phyloP scores from a whole-genome alignment of 2,113 vertebrate species.

The Myrmecophaga tridactyla region DNA sequence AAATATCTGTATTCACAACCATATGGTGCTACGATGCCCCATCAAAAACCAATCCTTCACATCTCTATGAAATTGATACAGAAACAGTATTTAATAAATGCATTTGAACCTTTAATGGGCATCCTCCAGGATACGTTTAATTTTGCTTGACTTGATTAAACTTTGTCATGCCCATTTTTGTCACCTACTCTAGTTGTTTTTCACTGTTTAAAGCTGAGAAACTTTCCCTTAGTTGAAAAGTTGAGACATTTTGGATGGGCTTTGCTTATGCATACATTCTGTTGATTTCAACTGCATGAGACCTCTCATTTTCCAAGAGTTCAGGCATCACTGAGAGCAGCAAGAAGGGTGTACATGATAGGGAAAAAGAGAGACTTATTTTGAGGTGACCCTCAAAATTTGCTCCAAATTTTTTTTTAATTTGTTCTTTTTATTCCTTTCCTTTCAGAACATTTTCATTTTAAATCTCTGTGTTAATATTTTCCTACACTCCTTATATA shows the following conservation, averaged over 20 bases:
- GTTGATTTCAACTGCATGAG: background rate
- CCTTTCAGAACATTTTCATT: background rate
- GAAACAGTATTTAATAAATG: background rate
- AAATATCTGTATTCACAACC: background rate
- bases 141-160: slow-evolving; percentile 16
- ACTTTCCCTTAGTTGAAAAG: background rate
- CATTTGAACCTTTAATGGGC: background rate
- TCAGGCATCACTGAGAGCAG: background rate
- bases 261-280: background rate
- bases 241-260: background rate
- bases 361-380: background rate
- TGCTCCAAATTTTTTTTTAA: background rate
- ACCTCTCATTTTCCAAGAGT: background rate
- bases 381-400: background rate
- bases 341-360: background rate
- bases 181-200: background rate
- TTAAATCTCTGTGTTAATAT: background rate
- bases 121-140: background rate
- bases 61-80: background rate
- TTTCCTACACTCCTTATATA: background rate
- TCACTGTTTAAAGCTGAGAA: slow-evolving; percentile 11
- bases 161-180: background rate
- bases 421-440: background rate
- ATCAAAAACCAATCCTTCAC: background rate
- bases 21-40: background rate